These are phyloP conservation scores for Karalla daura DNA, from an alignment of 2,797 vertebrate genomes.

Conservation along the genomic window DNA sequence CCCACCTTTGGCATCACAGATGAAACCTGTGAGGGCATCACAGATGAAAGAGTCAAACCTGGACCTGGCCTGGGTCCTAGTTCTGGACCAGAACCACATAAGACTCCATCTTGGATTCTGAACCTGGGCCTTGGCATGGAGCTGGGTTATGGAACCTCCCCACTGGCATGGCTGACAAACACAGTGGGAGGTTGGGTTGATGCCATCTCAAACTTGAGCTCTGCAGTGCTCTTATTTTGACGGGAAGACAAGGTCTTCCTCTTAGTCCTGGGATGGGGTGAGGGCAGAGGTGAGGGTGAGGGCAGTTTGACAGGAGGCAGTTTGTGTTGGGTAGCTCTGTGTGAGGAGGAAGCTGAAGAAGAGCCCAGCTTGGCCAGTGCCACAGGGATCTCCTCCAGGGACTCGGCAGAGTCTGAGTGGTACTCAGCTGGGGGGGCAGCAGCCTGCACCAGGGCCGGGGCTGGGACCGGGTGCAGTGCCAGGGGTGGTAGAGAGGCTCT, in stretches of 20 bases:
- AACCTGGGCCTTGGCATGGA: slow-evolving; percentile 12
- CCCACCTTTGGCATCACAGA: too few relatives aligned
- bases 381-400: slow-evolving; percentile 93
- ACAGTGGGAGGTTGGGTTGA: slow-evolving; percentile 76
- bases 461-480: slow-evolving; percentile 64
- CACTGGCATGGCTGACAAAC: slow-evolving; percentile 87
- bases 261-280: slow-evolving; percentile 76
- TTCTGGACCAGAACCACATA: too few relatives aligned
- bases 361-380: slow-evolving; percentile 89
- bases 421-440: slow-evolving; percentile 86
- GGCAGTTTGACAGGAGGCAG: too few relatives aligned
- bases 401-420: slow-evolving; percentile 91
- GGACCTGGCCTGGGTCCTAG: too few relatives aligned
- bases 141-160: slow-evolving; percentile 60
- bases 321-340: slow-evolving; percentile 4
- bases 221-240: slow-evolving; percentile 2
- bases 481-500: slow-evolving; percentile 72
- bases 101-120: too few relatives aligned
- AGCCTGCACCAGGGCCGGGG: slow-evolving; percentile 71
- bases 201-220: slow-evolving; percentile 81
- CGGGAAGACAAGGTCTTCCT: slow-evolving; percentile 67
- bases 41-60: too few relatives aligned
- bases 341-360: slow-evolving; percentile 50
- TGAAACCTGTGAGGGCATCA: too few relatives aligned
- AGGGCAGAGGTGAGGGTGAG: too few relatives aligned